Evolutionary conservation across 1,140 invertebrate species (phyloP).

Genomic region (Solen grandis): DNA sequence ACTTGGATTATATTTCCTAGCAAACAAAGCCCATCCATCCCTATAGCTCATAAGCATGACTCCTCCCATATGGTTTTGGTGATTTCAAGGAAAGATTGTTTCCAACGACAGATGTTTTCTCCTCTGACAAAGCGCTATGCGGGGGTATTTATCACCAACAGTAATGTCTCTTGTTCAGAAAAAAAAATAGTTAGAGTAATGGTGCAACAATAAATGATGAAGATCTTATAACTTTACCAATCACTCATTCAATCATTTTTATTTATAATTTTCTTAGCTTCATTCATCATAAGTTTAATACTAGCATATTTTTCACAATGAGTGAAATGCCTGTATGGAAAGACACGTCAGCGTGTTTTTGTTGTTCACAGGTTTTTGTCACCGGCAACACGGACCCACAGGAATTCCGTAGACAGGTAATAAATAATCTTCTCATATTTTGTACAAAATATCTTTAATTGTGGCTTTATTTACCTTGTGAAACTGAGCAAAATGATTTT

Average conservation of each 20-base stretch:
- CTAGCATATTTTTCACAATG: background rate
- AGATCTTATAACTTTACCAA: background rate
- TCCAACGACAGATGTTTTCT: no score
- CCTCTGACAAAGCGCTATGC: no score
- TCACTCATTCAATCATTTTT: no score
- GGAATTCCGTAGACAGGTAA: slow-evolving; percentile 75
- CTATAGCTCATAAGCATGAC: no score
- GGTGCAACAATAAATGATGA: background rate
- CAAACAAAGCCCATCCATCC: no score
- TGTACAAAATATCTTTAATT: background rate
- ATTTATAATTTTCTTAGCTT: no score
- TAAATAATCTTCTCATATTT: background rate
- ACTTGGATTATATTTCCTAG: no score
- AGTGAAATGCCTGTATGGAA: background rate
- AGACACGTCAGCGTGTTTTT: slow-evolving; percentile 7
- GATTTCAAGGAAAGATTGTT: no score
- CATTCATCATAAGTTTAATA: no score
- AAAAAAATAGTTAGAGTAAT: background rate
- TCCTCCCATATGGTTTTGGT: no score
- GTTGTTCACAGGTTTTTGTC: slow-evolving; percentile 87
- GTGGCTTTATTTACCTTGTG: background rate
- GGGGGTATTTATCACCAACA: no score
- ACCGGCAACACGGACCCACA: slow-evolving; percentile 77
- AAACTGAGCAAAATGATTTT: background rate
- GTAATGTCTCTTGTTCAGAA: no score